phyloP scores from a whole-genome alignment of 1,140 invertebrate species.

The Rhyzopertha dominica region DNA sequence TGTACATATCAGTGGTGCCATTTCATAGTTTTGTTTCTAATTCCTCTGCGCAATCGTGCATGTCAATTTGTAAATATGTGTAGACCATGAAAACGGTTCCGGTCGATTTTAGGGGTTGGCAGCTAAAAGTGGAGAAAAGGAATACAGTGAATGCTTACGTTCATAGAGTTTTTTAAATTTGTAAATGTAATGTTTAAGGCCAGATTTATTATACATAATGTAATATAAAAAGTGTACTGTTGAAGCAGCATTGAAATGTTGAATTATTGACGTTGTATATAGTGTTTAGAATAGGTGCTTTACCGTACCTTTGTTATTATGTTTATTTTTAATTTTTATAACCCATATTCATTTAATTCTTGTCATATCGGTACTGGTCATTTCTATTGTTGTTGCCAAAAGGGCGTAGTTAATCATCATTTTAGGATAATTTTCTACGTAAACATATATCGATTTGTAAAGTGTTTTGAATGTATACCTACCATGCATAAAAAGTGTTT shows the following conservation, averaged over 20 bases:
- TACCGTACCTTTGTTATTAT: slow-evolving; percentile 35
- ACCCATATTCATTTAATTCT: slow-evolving; percentile 35
- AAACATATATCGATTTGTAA: slow-evolving; percentile 31
- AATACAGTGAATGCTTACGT: no score
- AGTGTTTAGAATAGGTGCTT: slow-evolving; percentile 36
- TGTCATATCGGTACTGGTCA: slow-evolving; percentile 42
- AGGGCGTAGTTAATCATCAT: slow-evolving; percentile 16
- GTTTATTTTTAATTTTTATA: slow-evolving; percentile 21
- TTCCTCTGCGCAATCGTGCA: no score
- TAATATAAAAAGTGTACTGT: slow-evolving; percentile 33
- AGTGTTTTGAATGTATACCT: slow-evolving; percentile 15
- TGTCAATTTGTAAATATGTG: no score
- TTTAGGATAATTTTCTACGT: slow-evolving; percentile 18
- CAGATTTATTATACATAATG: slow-evolving; percentile 36
- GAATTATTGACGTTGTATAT: slow-evolving; percentile 31
- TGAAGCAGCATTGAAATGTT: slow-evolving; percentile 32
- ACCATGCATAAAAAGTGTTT: no score
- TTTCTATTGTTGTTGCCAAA: slow-evolving; percentile 23
- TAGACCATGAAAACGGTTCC: no score
- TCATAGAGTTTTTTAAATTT: slow-evolving; percentile 18
- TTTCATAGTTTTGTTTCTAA: no score
- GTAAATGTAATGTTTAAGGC: slow-evolving; percentile 19
- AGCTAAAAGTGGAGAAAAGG: no score
- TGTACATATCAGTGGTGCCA: no score
- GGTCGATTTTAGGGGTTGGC: no score